phyloP scores from a whole-genome alignment of 2,888 invertebrate species.

The Sialis lutaria region DNA sequence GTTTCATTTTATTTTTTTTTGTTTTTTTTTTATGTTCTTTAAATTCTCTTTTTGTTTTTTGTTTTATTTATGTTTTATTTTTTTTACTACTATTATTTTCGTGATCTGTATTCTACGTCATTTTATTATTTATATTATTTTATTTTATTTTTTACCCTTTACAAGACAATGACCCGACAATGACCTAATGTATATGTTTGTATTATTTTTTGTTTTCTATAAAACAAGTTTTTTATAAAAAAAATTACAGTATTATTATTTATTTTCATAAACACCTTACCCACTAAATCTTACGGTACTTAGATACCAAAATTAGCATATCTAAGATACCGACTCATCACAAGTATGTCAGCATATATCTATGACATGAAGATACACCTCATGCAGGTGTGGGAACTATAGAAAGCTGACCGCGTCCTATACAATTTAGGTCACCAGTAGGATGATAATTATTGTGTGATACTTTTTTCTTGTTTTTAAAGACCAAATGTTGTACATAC shows the following conservation, averaged over 20 bases:
- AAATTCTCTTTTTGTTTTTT: neutral
- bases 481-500: too few species aligned
- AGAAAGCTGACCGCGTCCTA: too few species aligned
- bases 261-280: neutral
- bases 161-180: slow-evolving; percentile 5
- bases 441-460: too few species aligned
- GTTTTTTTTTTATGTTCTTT: neutral
- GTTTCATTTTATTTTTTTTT: too few species aligned
- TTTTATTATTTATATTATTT: slow-evolving; percentile 10
- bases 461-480: too few species aligned
- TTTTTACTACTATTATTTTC: slow-evolving; percentile 4
- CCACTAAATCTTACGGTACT: neutral
- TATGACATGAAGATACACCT: too few species aligned
- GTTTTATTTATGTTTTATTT: neutral
- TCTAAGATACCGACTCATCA: too few species aligned
- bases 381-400: too few species aligned
- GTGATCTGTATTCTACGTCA: slow-evolving; percentile 11
- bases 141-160: slow-evolving; percentile 8
- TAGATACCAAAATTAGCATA: too few species aligned
- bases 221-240: slow-evolving; percentile 5
- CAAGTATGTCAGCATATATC: too few species aligned
- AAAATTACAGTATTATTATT: neutral
- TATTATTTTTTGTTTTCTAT: slow-evolving; percentile 3
- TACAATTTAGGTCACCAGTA: too few species aligned
- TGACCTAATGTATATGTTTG: slow-evolving; percentile 5